Conservation (phyloP, 1,140 invertebrate genomes). For the Oryctes rhinoceros region DNA sequence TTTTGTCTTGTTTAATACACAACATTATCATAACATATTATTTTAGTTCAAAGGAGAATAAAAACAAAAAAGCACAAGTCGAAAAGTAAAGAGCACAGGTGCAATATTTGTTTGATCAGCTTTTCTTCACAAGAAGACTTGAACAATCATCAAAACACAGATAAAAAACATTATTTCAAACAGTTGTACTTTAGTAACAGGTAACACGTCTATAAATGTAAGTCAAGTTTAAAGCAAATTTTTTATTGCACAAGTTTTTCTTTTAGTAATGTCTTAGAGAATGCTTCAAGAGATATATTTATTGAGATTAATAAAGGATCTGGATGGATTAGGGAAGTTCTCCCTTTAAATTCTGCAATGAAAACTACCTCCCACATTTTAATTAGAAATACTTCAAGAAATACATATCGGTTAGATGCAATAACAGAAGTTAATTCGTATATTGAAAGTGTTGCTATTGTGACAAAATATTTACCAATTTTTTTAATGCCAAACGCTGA, state of each 20-base stretch:
- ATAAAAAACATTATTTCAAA: not conserved
- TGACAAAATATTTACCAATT: not conserved
- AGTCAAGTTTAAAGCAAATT: not conserved
- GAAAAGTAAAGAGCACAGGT: not conserved
- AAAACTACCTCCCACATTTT: not conserved
- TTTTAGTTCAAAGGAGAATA: no score
- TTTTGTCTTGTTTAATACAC: not conserved
- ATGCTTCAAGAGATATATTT: not conserved
- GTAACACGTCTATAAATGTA: not conserved
- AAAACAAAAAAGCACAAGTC: no score
- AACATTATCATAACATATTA: no score
- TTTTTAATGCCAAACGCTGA: conserved; percentile 10
- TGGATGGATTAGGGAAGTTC: not conserved
- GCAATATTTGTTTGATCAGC: not conserved
- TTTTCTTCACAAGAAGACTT: not conserved
- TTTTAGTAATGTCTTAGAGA: not conserved
- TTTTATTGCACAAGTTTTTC: not conserved
- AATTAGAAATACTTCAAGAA: not conserved
- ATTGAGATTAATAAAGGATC: conserved; percentile 17
- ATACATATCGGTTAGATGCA: not conserved
- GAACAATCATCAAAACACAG: not conserved
- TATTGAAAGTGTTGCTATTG: not conserved
- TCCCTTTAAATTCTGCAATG: not conserved
- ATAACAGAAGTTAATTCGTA: conserved; percentile 1
- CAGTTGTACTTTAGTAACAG: not conserved